phyloP scores from a whole-genome alignment of 2,888 invertebrate genomes.

The Julus scanicus region DNA sequence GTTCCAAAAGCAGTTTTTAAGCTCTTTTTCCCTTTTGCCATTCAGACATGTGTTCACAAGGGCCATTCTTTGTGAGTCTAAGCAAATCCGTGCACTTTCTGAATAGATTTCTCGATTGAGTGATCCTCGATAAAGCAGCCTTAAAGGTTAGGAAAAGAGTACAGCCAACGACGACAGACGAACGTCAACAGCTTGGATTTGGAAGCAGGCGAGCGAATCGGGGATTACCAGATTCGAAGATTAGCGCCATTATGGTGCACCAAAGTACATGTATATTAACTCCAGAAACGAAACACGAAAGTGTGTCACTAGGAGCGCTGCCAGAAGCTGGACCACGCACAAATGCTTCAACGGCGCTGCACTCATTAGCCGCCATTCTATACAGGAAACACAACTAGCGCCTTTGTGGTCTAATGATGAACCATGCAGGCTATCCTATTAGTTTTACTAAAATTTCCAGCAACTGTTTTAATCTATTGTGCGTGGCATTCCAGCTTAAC shows the following conservation, averaged over 20 bases:
- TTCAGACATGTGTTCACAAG: constrained; percentile 6
- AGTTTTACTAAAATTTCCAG: no score
- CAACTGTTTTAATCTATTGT: no score
- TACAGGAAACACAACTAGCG: no score
- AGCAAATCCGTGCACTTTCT: constrained; percentile 36
- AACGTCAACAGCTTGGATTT: constrained; percentile 39
- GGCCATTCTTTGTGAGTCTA: constrained; percentile 12
- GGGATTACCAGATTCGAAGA: constrained; percentile 39
- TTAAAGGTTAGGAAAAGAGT: constrained; percentile 39
- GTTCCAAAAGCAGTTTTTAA: neutral
- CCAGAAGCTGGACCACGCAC: neutral
- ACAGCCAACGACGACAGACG: constrained; percentile 23
- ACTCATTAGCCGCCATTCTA: no score
- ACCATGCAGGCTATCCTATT: no score
- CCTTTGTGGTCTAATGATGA: no score
- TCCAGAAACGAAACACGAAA: neutral
- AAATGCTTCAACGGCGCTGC: neutral
- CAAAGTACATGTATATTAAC: constrained; percentile 13
- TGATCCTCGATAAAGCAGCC: constrained; percentile 26
- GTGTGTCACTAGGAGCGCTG: neutral
- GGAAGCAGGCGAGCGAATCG: constrained; percentile 34
- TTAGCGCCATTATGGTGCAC: neutral
- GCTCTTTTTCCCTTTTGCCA: constrained; percentile 14
- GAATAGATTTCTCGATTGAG: constrained; percentile 42
- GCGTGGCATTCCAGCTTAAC: no score